Conservation (phyloP, 1,140 invertebrate genomes). For the Heliothis virescens region DNA sequence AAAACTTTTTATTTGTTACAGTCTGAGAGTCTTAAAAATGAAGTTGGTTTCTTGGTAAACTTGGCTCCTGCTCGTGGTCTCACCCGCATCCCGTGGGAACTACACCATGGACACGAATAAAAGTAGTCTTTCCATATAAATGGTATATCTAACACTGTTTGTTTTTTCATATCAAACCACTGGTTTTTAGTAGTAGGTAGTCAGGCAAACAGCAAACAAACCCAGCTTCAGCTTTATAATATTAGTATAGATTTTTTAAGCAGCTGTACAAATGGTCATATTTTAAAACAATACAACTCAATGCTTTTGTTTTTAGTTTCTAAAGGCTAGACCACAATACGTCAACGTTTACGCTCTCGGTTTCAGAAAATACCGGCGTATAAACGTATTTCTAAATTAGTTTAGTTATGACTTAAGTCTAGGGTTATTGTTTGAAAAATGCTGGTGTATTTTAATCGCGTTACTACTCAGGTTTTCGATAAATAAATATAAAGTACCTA, state of each 20-base stretch:
- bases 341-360: conserved; percentile 2
- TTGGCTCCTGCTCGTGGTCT: too few relatives aligned
- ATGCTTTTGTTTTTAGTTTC: conserved; percentile 2
- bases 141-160: too few relatives aligned
- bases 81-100: too few relatives aligned
- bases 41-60: too few relatives aligned
- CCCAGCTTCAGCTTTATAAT: too few relatives aligned
- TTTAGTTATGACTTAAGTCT: conserved; percentile 4
- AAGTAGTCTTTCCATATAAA: too few relatives aligned
- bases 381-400: conserved; percentile 5
- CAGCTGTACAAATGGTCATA: background rate
- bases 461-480: background rate
- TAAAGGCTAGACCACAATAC: background rate
- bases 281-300: background rate
- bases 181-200: too few relatives aligned
- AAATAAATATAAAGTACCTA: background rate
- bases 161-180: too few relatives aligned
- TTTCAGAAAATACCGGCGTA: background rate
- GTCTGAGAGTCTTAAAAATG: too few relatives aligned
- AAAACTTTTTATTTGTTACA: too few relatives aligned
- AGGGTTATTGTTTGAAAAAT: background rate
- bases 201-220: too few relatives aligned
- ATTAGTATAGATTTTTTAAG: background rate
- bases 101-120: too few relatives aligned
- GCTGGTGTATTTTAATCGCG: background rate